Percentiles rank a stretch among this genome's conserved stretches.
Evolutionary conservation across 2,888 invertebrate species (phyloP).

Genomic region (Apocheima hispidaria): DNA sequence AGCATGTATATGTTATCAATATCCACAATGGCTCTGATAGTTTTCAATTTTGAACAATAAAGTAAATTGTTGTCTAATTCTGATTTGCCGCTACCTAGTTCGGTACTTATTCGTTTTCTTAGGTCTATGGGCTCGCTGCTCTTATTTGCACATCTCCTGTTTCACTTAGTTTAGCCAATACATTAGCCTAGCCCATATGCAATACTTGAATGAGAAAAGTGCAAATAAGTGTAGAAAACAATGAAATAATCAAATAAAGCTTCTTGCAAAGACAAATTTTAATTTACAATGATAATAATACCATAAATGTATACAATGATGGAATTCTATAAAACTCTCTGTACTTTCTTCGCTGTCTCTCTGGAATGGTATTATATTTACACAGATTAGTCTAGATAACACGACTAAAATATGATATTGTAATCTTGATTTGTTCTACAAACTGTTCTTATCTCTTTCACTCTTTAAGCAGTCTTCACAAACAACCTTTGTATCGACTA

Average conservation of each 20-base stretch:
- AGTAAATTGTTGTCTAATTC: conserved; percentile 23
- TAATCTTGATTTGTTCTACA: conserved; percentile 6
- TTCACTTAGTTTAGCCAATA: conserved; percentile 14
- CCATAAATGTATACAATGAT: conserved; percentile 1
- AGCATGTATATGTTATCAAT: not conserved
- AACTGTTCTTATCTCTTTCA: conserved; percentile 9
- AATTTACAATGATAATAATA: not conserved
- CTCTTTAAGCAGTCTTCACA: conserved; percentile 10
- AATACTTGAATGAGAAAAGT: conserved; percentile 25
- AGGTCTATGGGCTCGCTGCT: conserved; percentile 32
- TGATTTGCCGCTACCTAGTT: conserved; percentile 25
- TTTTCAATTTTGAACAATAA: not conserved
- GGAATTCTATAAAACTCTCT: conserved; percentile 16
- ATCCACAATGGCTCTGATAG: not conserved
- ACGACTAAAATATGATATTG: conserved; percentile 19
- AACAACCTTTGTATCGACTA: conserved; percentile 15
- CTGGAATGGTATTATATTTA: conserved; percentile 35
- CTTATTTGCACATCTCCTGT: conserved; percentile 29
- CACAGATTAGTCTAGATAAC: conserved; percentile 29
- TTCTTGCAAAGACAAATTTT: conserved; percentile 35
- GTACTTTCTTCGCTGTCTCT: conserved; percentile 39
- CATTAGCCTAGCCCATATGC: not conserved
- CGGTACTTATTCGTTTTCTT: conserved; percentile 26
- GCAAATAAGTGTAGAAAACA: conserved; percentile 37
- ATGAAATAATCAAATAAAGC: conserved; percentile 34